These are phyloP conservation scores for Indicator indicator DNA, from an alignment of 2,113 vertebrate genomes.

Conservation along the genomic window DNA sequence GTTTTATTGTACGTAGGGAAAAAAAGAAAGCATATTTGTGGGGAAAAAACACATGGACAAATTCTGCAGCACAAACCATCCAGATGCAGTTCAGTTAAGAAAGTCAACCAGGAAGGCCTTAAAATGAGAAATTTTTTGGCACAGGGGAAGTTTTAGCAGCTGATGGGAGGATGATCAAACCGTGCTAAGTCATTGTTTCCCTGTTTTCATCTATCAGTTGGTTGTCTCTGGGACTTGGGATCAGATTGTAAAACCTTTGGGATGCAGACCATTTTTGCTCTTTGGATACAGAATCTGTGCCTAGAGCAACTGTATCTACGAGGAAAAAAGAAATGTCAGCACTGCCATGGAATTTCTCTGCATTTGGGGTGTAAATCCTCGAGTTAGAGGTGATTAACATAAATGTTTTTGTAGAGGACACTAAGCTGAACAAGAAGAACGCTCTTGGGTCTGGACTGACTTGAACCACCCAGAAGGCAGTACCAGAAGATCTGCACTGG, in stretches of 20 bases:
- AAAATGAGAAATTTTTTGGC: slow-evolving; percentile 30
- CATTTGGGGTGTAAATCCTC: background rate
- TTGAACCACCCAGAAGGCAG: background rate
- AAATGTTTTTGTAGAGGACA: background rate
- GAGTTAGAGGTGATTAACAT: background rate
- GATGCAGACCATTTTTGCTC: slow-evolving; percentile 34
- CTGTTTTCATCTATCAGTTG: slow-evolving; percentile 8
- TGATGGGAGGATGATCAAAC: background rate
- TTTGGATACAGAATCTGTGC: background rate
- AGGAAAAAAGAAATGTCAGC: background rate
- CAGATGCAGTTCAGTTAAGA: slow-evolving; percentile 22
- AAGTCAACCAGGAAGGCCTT: slow-evolving; percentile 23
- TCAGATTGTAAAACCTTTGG: slow-evolving; percentile 41
- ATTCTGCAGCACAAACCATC: slow-evolving; percentile 13
- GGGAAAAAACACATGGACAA: background rate
- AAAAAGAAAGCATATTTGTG: background rate
- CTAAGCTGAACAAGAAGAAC: background rate
- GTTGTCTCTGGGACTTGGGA: background rate
- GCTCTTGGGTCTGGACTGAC: background rate
- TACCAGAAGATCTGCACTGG: background rate
- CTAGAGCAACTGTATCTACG: background rate
- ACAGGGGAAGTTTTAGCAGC: background rate
- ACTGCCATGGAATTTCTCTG: background rate
- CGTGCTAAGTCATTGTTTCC: slow-evolving; percentile 44
- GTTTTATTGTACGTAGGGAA: background rate